Percentiles rank a stretch among this genome's conserved stretches.
phyloP scores from a whole-genome alignment of 2,888 invertebrate genomes.

The Drosophila aldrichi region DNA sequence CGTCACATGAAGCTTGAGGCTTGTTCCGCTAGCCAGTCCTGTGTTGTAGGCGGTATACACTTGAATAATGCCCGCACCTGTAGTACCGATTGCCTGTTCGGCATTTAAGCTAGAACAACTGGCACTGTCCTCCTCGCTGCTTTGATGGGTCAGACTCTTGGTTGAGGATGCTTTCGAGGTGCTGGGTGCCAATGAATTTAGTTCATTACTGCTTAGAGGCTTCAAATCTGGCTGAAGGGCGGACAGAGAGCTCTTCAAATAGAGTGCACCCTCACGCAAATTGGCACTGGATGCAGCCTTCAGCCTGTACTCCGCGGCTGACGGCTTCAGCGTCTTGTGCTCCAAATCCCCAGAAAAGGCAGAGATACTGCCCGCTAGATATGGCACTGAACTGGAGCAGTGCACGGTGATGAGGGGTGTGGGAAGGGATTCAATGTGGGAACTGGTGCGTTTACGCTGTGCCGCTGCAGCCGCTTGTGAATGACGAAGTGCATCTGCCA shows the following conservation, averaged over 20 bases:
- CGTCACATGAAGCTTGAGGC: slow-evolving; percentile 96
- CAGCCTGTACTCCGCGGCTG: slow-evolving; percentile 49
- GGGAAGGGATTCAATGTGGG: slow-evolving; percentile 81
- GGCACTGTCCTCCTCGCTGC: slow-evolving; percentile 80
- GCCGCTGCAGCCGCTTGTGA: slow-evolving; percentile 87
- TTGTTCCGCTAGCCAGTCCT: slow-evolving; percentile 96
- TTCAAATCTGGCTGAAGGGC: slow-evolving; percentile 86
- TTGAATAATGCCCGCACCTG: slow-evolving; percentile 87
- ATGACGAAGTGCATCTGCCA: slow-evolving; percentile 86
- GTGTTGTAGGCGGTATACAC: slow-evolving; percentile 98
- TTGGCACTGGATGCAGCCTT: slow-evolving; percentile 82
- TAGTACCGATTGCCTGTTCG: slow-evolving; percentile 40
- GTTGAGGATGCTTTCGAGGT: slow-evolving; percentile 74
- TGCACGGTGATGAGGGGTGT: slow-evolving; percentile 76
- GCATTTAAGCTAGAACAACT: slow-evolving; percentile 74
- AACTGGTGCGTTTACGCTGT: slow-evolving; percentile 87
- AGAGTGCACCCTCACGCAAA: slow-evolving; percentile 84
- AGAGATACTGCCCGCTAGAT: slow-evolving; percentile 85
- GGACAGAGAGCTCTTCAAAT: slow-evolving; percentile 86
- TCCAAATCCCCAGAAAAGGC: slow-evolving; percentile 67
- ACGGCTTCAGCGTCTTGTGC: slow-evolving; percentile 62
- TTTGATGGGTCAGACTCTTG: slow-evolving; percentile 76
- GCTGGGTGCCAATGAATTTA: slow-evolving; percentile 42
- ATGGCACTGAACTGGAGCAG: slow-evolving; percentile 88
- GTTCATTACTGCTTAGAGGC: slow-evolving; percentile 63